Percentiles rank a stretch among this genome's conserved stretches.
These are phyloP conservation scores for Prietella phreatophila DNA, from an alignment of 2,113 vertebrate species.

Conservation along the genomic window DNA sequence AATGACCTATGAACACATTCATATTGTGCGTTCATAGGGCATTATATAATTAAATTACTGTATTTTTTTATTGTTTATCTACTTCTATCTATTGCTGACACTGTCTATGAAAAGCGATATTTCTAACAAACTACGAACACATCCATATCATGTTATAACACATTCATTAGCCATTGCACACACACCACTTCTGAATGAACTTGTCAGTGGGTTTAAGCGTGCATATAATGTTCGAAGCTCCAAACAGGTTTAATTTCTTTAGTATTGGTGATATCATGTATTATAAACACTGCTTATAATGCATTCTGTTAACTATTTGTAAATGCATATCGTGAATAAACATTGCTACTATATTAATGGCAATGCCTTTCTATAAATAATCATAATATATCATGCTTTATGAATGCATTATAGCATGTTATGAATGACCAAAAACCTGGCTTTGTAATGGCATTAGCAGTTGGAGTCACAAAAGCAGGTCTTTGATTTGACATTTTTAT, in stretches of 20 bases:
- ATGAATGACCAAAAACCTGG: too few species aligned
- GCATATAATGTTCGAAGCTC: neutral
- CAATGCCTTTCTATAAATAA: neutral
- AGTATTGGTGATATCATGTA: neutral
- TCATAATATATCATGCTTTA: neutral
- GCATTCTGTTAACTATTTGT: neutral
- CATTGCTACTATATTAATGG: neutral
- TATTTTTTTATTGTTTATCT: conserved; percentile 45
- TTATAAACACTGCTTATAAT: neutral
- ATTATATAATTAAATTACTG: conserved; percentile 61
- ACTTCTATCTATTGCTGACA: neutral
- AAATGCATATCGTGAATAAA: too few species aligned
- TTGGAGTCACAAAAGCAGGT: too few species aligned
- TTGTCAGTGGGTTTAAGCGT: neutral
- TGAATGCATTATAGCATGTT: too few species aligned
- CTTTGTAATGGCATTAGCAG: too few species aligned
- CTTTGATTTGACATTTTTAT: too few species aligned
- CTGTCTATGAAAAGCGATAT: neutral
- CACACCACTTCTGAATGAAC: neutral
- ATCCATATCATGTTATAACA: neutral
- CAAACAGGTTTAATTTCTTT: neutral
- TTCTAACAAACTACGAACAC: neutral
- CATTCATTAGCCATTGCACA: neutral
- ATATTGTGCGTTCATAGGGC: neutral
- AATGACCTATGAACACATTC: neutral